Conservation (phyloP, 2,113 vertebrate species). For the Ctenodactylus gundi region DNA sequence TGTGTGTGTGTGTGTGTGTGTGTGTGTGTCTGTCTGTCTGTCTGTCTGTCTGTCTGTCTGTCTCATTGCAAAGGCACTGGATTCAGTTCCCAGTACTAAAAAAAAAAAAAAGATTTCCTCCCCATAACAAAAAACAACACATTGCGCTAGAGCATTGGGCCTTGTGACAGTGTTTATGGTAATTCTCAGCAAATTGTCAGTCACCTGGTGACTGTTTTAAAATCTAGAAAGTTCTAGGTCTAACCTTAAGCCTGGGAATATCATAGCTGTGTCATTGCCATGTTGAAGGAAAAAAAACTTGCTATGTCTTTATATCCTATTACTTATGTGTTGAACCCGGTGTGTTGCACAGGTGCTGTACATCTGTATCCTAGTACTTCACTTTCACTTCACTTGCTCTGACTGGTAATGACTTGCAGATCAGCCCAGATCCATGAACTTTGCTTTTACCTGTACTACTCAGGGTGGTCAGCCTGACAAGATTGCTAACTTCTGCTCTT, state of each 20-base stretch:
- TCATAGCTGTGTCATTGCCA: not conserved
- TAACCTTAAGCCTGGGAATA: not conserved
- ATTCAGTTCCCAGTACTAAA: not conserved
- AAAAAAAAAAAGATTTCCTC: not conserved
- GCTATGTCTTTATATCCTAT: too few species aligned
- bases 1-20: too few species aligned
- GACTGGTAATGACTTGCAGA: not conserved
- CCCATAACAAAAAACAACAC: not conserved
- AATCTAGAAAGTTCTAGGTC: not conserved
- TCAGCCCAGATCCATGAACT: too few species aligned
- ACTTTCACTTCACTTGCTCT: not conserved
- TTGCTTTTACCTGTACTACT: not conserved
- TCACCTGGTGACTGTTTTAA: constrained; percentile 8
- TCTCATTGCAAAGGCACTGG: not conserved
- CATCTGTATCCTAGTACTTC: too few species aligned
- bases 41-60: too few species aligned
- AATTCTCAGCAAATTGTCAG: not conserved
- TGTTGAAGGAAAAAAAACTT: not conserved
- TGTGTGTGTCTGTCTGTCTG: too few species aligned
- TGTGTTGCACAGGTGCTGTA: too few species aligned
- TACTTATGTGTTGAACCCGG: too few species aligned
- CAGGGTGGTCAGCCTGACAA: not conserved
- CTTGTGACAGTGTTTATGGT: not conserved
- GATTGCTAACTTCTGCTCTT: not conserved
- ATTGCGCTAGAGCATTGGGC: not conserved